Conservation (phyloP, 2,888 invertebrate species). For the Elysia crispata region DNA sequence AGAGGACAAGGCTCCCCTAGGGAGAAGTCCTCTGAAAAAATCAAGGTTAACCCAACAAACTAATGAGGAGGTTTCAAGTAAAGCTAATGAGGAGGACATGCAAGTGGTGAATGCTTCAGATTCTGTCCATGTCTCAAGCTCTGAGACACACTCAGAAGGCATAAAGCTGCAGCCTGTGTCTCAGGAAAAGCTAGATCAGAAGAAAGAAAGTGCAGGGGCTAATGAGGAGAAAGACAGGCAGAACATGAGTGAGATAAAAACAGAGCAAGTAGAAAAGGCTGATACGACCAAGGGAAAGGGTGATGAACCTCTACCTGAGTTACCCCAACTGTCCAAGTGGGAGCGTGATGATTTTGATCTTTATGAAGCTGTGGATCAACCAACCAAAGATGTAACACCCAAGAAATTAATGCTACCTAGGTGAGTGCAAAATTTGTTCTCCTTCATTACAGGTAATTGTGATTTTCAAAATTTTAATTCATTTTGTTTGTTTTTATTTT, state of each 20-base stretch:
- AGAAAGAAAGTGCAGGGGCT: constrained; percentile 43
- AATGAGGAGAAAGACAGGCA: constrained; percentile 55
- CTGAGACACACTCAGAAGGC: constrained; percentile 29
- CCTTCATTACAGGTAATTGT: too few relatives aligned
- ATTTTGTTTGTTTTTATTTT: not conserved
- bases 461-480: too few relatives aligned
- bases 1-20: constrained; percentile 29
- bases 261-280: not conserved
- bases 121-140: not conserved
- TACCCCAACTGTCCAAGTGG: constrained; percentile 91
- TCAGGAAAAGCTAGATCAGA: constrained; percentile 15
- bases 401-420: constrained; percentile 59
- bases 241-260: not conserved
- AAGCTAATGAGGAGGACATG: not conserved
- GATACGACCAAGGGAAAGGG: not conserved
- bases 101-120: too few relatives aligned
- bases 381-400: constrained; percentile 63
- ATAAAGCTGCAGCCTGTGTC: constrained; percentile 5
- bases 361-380: constrained; percentile 71
- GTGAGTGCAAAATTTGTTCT: constrained; percentile 17
- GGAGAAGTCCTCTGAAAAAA: constrained; percentile 27
- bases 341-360: constrained; percentile 82
- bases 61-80: not conserved
- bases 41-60: not conserved
- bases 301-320: constrained; percentile 64